Conservation (phyloP, 1,140 invertebrate genomes). For the Lordiphosa collinella region DNA sequence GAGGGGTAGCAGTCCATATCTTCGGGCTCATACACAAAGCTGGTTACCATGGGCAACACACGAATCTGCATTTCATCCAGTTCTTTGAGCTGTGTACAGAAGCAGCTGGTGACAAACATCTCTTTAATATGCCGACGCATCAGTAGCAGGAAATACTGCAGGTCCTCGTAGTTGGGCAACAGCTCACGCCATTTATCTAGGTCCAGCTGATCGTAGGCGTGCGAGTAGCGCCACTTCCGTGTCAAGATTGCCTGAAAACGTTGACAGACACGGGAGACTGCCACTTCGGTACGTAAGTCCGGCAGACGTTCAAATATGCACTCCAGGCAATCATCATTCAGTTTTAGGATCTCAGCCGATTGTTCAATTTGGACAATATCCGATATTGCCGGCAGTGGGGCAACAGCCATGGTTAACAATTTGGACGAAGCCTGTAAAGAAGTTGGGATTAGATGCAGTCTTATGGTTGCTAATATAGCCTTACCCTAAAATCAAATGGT, state of each 20-base stretch:
- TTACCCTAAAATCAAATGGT: too few species aligned
- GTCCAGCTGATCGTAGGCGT: slow-evolving; percentile 49
- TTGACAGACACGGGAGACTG: slow-evolving; percentile 45
- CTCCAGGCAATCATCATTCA: slow-evolving; percentile 65
- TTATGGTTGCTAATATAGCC: too few species aligned
- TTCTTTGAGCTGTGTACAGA: slow-evolving; percentile 55
- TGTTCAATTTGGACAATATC: slow-evolving; percentile 4
- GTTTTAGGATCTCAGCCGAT: slow-evolving; percentile 31
- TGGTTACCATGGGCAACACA: slow-evolving; percentile 45
- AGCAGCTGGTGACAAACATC: slow-evolving; percentile 47
- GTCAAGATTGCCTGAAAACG: slow-evolving; percentile 49
- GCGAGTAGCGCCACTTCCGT: slow-evolving; percentile 51
- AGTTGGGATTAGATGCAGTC: too few species aligned
- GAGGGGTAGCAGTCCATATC: slow-evolving; percentile 67
- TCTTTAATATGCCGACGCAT: slow-evolving; percentile 42
- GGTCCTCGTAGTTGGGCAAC: slow-evolving; percentile 52
- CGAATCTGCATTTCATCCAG: slow-evolving; percentile 57
- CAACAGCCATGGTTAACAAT: not conserved
- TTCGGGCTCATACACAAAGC: slow-evolving; percentile 56
- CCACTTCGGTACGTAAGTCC: slow-evolving; percentile 52
- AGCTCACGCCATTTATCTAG: slow-evolving; percentile 57
- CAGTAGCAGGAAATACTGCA: slow-evolving; percentile 50
- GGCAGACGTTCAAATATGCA: slow-evolving; percentile 52
- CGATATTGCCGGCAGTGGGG: not conserved
- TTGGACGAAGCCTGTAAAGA: too few species aligned